A percentile compares a stretch with the other conserved stretches of the same genome.
Evolutionary conservation across 2,888 invertebrate species (phyloP).

Genomic region (Anthophora plumipes): DNA sequence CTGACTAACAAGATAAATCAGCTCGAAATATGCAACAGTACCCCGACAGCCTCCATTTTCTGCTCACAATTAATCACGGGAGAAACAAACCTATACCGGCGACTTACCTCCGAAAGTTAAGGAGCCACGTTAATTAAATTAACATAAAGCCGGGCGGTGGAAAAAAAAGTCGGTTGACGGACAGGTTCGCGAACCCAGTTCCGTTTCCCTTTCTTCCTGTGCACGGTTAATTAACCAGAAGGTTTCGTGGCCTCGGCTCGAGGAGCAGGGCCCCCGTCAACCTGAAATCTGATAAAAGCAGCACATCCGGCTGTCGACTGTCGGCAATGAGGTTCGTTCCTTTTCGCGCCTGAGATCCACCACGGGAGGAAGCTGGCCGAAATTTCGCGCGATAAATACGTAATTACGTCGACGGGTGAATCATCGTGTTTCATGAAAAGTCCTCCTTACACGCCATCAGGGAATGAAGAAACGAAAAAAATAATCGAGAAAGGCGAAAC

Average conservation of each 20-base stretch:
- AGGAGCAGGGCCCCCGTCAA: constrained; percentile 62
- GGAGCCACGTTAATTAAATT: constrained; percentile 36
- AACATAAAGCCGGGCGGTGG: neutral
- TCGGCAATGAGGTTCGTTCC: constrained; percentile 20
- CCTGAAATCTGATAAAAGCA: constrained; percentile 75
- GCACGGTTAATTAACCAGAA: constrained; percentile 60
- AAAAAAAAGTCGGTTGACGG: constrained; percentile 21
- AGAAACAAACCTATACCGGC: neutral
- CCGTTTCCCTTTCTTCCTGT: constrained; percentile 35
- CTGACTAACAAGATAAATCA: neutral
- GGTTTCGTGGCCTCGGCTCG: constrained; percentile 36
- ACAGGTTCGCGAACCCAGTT: constrained; percentile 49
- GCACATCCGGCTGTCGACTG: constrained; percentile 69
- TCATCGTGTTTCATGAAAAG: constrained; percentile 42
- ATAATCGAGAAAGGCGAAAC: constrained; percentile 4
- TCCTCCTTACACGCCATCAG: constrained; percentile 1
- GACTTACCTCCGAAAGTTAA: neutral
- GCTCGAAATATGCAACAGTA: neutral
- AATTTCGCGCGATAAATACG: constrained; percentile 80
- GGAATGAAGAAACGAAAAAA: constrained; percentile 11
- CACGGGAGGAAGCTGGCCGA: constrained; percentile 61
- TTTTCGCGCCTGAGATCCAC: constrained; percentile 44
- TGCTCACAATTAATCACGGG: constrained; percentile 7
- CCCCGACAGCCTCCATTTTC: neutral
- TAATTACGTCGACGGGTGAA: constrained; percentile 76